Base-by-base conservation (phyloP, 2,797 vertebrate genomes). In the Gobio occitaniae region DNA sequence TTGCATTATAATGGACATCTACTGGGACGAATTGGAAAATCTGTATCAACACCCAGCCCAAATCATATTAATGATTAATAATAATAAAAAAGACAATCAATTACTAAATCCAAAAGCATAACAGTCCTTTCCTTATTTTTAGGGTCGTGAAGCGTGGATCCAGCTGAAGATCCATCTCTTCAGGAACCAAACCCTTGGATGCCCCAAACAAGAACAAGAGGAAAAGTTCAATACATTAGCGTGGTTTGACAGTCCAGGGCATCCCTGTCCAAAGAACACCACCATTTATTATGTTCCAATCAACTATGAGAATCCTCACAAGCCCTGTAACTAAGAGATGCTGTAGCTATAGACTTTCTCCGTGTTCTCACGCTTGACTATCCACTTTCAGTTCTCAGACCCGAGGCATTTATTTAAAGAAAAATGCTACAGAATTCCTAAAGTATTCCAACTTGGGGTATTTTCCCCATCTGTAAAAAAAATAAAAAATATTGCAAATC, bases 151-250 rank as follows among this genome's bases (percentile, higher is more conserved):
- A 90, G 89, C 92, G 1, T 93, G 91, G 93, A 90, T 94, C n/a
- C 95, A 96, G 91, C 85, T 95, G 78, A 95, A 96, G 92, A 89
- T 95, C 70, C 76, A 29, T 15, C 32, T 96, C 80, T 91, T 89
- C 10, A 91, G 50, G 5, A 95, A 95, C 83, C 74, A 94, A 36
- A 95, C 94, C 0, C 0, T 93, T 0, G 93, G 94, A 84, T 96
- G 95, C 3, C 3, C 75, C 1, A 84, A 71, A 48, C 63, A 32
- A 0, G 17, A 63, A 38, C 54, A 68, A 61, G 65, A 3, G 0
- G 21, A 4, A 5, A 3, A 11, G 54, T 3, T 69, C 0, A 0
- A 72, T 3, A 2, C 15, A 0, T n/a, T 21, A 6, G 66, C 59
- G 0, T 11, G 12, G 8, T 0, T 9, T 2, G 2, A 3, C 32